Evolutionary conservation across 2,113 vertebrate species (phyloP).

Genomic region (Rutilus rutilus): DNA sequence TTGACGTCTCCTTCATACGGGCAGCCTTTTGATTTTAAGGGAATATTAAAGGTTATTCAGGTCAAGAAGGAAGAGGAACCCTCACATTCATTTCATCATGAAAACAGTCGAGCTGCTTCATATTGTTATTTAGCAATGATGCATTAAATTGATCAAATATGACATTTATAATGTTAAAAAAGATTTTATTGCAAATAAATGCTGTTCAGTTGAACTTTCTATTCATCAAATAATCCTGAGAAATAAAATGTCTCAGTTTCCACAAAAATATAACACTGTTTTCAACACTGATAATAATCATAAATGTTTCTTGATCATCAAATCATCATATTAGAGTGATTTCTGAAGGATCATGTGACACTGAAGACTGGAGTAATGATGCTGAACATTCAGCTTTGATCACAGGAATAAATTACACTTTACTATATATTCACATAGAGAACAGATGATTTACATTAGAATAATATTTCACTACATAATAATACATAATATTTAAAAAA

Average conservation of each 20-base stretch:
- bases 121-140: background rate
- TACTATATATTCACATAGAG: too few relatives aligned
- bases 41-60: slow-evolving; percentile 2
- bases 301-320: background rate
- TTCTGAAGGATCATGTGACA: background rate
- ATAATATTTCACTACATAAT: too few relatives aligned
- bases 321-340: background rate
- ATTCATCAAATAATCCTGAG: too few relatives aligned
- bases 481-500: too few relatives aligned
- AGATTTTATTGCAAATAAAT: too few relatives aligned
- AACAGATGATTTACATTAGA: too few relatives aligned
- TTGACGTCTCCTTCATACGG: background rate
- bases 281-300: background rate
- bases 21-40: background rate
- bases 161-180: too few relatives aligned
- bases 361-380: background rate
- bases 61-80: background rate
- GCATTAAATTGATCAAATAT: background rate
- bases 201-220: too few relatives aligned
- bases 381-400: background rate
- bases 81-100: background rate
- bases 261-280: too few relatives aligned
- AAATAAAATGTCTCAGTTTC: too few relatives aligned
- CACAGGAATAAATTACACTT: too few relatives aligned
- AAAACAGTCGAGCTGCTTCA: too few relatives aligned